A percentile compares a stretch with the other conserved stretches of the same genome.
Conservation (phyloP, 2,797 vertebrate species). For the Chelmon rostratus region DNA sequence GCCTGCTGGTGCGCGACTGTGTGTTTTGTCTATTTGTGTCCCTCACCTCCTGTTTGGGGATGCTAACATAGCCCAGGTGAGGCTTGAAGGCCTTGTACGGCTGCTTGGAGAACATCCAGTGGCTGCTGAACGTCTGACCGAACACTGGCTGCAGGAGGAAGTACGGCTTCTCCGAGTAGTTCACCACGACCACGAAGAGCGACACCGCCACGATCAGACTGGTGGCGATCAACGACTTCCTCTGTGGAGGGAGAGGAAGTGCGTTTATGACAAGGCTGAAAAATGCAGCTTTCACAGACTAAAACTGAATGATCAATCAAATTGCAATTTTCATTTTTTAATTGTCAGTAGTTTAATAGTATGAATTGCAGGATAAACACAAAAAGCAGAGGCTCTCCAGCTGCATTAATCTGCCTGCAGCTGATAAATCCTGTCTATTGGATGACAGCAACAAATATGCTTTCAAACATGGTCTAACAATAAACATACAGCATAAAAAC, state of each 20-base stretch:
- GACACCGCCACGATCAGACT: conserved; percentile 89
- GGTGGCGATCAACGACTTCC: conserved; percentile 90
- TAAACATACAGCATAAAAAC: background rate
- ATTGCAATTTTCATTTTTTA: background rate
- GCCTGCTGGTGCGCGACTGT: background rate
- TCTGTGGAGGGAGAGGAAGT: conserved; percentile 80
- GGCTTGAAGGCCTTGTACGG: conserved; percentile 88
- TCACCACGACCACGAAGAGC: conserved; percentile 91
- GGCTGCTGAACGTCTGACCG: conserved; percentile 87
- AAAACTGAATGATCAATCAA: background rate
- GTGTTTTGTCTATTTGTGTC: too few species aligned
- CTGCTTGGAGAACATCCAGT: conserved; percentile 89
- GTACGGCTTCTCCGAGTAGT: conserved; percentile 90
- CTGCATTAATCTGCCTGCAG: conserved; percentile 12
- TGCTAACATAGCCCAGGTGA: conserved; percentile 92
- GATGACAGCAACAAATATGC: background rate
- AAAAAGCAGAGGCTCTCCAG: background rate
- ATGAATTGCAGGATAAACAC: conserved; percentile 11
- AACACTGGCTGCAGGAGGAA: conserved; percentile 91
- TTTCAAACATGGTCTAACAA: background rate
- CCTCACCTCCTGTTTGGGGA: conserved; percentile 94
- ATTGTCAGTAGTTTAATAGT: conserved; percentile 6
- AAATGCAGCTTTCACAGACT: background rate
- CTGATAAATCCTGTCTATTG: background rate
- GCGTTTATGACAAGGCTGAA: conserved; percentile 3